Evolutionary conservation across 2,888 invertebrate genomes (phyloP), one percentile per base, ranked within the genome.

Genomic region (Bhutanitis thaidina): DNA sequence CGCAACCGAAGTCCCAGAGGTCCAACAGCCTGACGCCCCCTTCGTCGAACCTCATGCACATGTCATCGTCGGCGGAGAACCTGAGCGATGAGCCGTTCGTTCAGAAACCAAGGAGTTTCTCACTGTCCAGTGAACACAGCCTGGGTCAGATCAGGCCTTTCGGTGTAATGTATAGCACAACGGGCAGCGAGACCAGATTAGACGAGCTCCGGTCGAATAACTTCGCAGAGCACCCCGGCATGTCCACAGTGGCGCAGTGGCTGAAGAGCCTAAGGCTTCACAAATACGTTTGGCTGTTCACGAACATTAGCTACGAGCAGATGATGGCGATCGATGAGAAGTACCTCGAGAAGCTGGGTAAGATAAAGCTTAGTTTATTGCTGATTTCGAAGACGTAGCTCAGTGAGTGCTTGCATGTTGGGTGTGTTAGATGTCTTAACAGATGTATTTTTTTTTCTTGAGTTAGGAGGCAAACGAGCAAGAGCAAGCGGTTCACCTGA

Each of bases 271-370:
- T 99, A 53, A 92, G 99, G 56, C 91, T 99, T 56, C 99, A 99
- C 89, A 99, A 99, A 83, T 99, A 99, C 79, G 94, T 97, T 73
- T 95, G 95, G 90, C 91, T 99, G 43, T 98, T 99, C 77, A 94
- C 96, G 45, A 94, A 96, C 62, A 91, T 98, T 79, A 94, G 94
- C 15, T 98, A 98, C 70, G 97, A 97, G 30, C 96, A 98, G 74
- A 98, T 99, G 97, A 89, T 99, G 83, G 91, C 92, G 43, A 91
- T 99, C 55, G 95, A 94, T 16, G 98, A 98, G 63, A 95, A 96
- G 48, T 94, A 95, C 76, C 90, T 99, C 55, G 92, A 93, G 72
- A 90, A 91, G 74, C 86, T 87, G 74, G 91, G 78, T 91, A 68
- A 74, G 81, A n/a, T n/a, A n/a, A n/a, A n/a, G n/a, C n/a, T n/a